These are phyloP conservation scores for Drosophila macrospina DNA, from an alignment of 2,888 invertebrate genomes.

Conservation along the genomic window DNA sequence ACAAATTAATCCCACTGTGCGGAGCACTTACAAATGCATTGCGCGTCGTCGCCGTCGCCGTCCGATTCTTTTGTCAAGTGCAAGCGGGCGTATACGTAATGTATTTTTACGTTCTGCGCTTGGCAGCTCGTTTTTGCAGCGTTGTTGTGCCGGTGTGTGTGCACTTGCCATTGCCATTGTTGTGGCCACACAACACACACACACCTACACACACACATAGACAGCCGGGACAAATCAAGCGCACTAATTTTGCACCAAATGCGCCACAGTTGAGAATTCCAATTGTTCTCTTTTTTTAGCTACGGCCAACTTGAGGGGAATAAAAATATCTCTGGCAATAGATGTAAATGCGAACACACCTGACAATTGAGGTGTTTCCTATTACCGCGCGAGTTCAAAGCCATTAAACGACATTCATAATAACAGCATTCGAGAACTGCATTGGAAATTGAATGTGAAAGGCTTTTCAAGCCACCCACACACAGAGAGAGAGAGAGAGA, in stretches of 20 bases:
- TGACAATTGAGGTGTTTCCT: slow-evolving; percentile 41
- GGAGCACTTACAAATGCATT: slow-evolving; percentile 49
- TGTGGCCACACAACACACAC: slow-evolving; percentile 28
- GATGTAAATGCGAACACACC: slow-evolving; percentile 47
- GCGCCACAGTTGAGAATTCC: slow-evolving; percentile 39
- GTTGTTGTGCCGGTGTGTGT: slow-evolving; percentile 18
- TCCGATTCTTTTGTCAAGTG: slow-evolving; percentile 76
- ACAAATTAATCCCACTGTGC: slow-evolving; percentile 37
- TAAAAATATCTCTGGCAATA: slow-evolving; percentile 37
- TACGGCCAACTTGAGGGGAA: slow-evolving; percentile 22
- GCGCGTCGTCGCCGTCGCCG: slow-evolving; percentile 36
- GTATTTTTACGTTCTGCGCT: slow-evolving; percentile 42
- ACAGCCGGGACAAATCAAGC: slow-evolving; percentile 49
- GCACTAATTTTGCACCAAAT: slow-evolving; percentile 57
- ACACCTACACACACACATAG: no score
- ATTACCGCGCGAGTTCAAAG: slow-evolving; percentile 39
- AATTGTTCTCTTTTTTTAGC: slow-evolving; percentile 39
- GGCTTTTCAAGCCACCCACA: slow-evolving; percentile 50
- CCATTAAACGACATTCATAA: slow-evolving; percentile 31
- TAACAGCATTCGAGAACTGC: slow-evolving; percentile 30
- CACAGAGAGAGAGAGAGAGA: slow-evolving; percentile 2
- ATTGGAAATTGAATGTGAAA: slow-evolving; percentile 69
- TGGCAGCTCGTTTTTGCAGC: slow-evolving; percentile 31
- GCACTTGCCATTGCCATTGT: slow-evolving; percentile 49
- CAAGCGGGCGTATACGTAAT: slow-evolving; percentile 69